A percentile compares a stretch with the other conserved stretches of the same genome.
phyloP scores from a whole-genome alignment of 1,140 invertebrate genomes.

The Drosophila yakuba region DNA sequence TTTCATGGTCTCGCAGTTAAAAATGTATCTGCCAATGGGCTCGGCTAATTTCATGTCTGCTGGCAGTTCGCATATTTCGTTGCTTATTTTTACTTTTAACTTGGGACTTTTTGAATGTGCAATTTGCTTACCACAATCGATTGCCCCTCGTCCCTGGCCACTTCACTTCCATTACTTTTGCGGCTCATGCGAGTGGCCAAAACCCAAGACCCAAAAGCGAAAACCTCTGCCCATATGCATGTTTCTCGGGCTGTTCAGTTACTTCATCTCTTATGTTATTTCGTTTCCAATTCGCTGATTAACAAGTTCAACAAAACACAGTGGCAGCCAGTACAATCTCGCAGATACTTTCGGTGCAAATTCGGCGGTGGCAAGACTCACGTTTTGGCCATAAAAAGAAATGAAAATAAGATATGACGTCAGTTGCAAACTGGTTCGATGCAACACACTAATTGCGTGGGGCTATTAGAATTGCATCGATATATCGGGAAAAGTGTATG shows the following conservation, averaged over 20 bases:
- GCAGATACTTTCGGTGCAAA: slow-evolving; percentile 66
- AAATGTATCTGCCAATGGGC: slow-evolving; percentile 28
- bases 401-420: slow-evolving; percentile 23
- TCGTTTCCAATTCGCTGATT: slow-evolving; percentile 82
- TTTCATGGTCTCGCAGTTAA: slow-evolving; percentile 36
- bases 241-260: slow-evolving; percentile 57
- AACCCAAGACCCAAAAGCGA: slow-evolving; percentile 37
- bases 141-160: slow-evolving; percentile 6
- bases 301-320: slow-evolving; percentile 77
- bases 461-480: slow-evolving; percentile 71
- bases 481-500: slow-evolving; percentile 22
- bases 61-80: slow-evolving; percentile 40
- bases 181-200: slow-evolving; percentile 37
- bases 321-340: slow-evolving; percentile 37
- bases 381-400: slow-evolving; percentile 56
- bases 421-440: slow-evolving; percentile 50
- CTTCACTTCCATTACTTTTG: slow-evolving; percentile 25
- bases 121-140: slow-evolving; percentile 63
- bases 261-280: slow-evolving; percentile 80
- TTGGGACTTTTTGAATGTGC: slow-evolving; percentile 48
- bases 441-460: slow-evolving; percentile 61
- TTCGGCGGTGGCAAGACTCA: slow-evolving; percentile 60
- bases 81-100: slow-evolving; percentile 50
- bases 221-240: slow-evolving; percentile 47
- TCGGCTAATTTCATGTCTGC: slow-evolving; percentile 14